Base-by-base conservation (phyloP, 2,888 invertebrate species). In the Lepidocyrtinus sp. region DNA sequence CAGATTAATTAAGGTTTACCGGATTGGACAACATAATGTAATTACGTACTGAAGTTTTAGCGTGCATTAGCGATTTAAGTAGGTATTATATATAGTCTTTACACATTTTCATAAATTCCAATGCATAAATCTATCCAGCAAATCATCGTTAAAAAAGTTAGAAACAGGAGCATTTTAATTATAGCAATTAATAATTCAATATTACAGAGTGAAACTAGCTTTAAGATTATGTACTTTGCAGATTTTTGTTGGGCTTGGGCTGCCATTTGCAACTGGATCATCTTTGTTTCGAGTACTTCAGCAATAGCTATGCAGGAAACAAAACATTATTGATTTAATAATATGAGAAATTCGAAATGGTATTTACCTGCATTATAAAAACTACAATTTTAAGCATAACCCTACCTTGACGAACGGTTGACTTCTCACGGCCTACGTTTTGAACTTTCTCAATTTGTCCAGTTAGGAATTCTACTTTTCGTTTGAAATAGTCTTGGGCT, bases 381-480 rank as follows among this genome's bases (percentile, higher is more conserved):
- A 73, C 71, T n/a, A n/a, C n/a, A n/a, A n/a, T n/a, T n/a, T n/a
- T n/a, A n/a, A n/a, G n/a, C n/a, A n/a, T n/a, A n/a, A n/a, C n/a
- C n/a, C 21, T 87, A 89, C 89, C 88, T 89, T 94, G 94, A 83
- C 95, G 91, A 83, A 95, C 93, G 89, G 93, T 93, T 81, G 92
- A 93, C 89, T 98, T 98, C 88, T 97, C 96, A 70, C 93, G 90
- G 1, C 95, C 93, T 83, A 96, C 89, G 45, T 91, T 90, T 89
- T 97, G 96, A 75, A 98, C 94, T 90, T 96, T 96, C 88, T 97
- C 96, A 91, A 98, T 97, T 90, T 98, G 97, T 88, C 96, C 95
- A 0, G 95, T 94, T 0, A 98, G 94, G 90, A 95, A 98, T 83
- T 94, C 92, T 0, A 95, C 94, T 90, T 96, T 96, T 71, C 97